These are phyloP conservation scores for Siderastrea siderea DNA, from an alignment of 92 coral and sea anemone genomes.

Conservation along the genomic window DNA sequence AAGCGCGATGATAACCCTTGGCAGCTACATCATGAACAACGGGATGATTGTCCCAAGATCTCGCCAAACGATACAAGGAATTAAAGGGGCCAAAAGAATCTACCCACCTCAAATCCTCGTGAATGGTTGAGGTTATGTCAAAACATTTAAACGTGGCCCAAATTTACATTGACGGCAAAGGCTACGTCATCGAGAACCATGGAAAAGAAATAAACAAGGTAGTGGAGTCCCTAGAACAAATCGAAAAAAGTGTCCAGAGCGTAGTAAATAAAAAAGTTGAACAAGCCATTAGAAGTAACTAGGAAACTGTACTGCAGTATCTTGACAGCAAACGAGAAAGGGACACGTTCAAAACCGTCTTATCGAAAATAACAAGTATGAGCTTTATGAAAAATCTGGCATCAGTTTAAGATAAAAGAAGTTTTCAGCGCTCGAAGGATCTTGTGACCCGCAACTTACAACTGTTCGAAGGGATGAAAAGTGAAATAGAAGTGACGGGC, in stretches of 20 bases:
- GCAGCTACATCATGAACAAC: conserved; percentile 42
- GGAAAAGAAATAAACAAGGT: conserved; percentile 2
- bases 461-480: conserved; percentile 34
- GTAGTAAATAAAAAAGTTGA: not conserved
- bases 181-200: conserved; percentile 38
- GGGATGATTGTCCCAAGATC: conserved; percentile 60
- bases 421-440: conserved; percentile 10
- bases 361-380: conserved; percentile 28
- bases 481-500: not conserved
- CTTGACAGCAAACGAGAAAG: too few species aligned
- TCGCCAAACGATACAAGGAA: conserved; percentile 36
- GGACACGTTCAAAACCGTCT: not conserved
- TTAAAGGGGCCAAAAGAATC: not conserved
- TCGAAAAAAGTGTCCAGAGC: not conserved
- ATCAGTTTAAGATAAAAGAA: conserved; percentile 11
- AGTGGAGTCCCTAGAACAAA: conserved; percentile 18
- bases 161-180: conserved; percentile 6
- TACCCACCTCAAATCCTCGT: not conserved
- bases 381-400: not conserved
- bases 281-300: conserved; percentile 5
- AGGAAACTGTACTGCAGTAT: not conserved
- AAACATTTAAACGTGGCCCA: conserved; percentile 13
- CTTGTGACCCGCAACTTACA: not conserved
- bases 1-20: conserved; percentile 43
- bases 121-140: conserved; percentile 1